These are phyloP conservation scores for Lucinisca nassula DNA, from an alignment of 2,888 invertebrate genomes.

Conservation along the genomic window DNA sequence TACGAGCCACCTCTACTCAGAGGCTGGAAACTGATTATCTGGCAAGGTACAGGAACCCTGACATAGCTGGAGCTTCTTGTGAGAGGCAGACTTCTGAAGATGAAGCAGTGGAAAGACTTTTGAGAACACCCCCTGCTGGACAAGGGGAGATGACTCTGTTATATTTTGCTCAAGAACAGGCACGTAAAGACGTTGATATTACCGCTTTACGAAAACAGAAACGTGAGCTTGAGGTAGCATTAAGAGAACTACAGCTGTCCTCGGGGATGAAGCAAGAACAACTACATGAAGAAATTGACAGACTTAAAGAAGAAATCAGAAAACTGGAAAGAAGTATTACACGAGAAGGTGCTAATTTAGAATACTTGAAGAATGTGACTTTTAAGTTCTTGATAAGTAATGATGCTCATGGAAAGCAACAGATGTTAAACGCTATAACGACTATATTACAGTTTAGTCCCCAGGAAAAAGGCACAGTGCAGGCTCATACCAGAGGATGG, in stretches of 20 bases:
- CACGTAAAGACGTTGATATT: constrained; percentile 94
- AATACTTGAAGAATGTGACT: constrained; percentile 97
- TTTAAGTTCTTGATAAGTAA: constrained; percentile 93
- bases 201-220: constrained; percentile 92
- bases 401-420: constrained; percentile 92
- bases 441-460: constrained; percentile 94
- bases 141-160: constrained; percentile 89
- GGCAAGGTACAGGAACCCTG: constrained; percentile 34
- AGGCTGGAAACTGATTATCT: constrained; percentile 66
- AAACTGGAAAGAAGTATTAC: constrained; percentile 89
- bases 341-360: constrained; percentile 95
- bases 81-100: constrained; percentile 72
- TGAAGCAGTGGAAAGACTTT: constrained; percentile 76
- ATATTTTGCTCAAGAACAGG: constrained; percentile 95
- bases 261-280: constrained; percentile 88
- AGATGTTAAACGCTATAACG: constrained; percentile 96
- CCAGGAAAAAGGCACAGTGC: constrained; percentile 90
- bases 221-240: constrained; percentile 89
- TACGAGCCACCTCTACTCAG: constrained; percentile 83
- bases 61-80: constrained; percentile 70
- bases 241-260: constrained; percentile 89
- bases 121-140: constrained; percentile 84
- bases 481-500: constrained; percentile 75
- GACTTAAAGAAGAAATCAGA: constrained; percentile 89
- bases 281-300: constrained; percentile 89